phyloP scores from a whole-genome alignment of 2,797 vertebrate species.

The Notoglanidium macrostoma region DNA sequence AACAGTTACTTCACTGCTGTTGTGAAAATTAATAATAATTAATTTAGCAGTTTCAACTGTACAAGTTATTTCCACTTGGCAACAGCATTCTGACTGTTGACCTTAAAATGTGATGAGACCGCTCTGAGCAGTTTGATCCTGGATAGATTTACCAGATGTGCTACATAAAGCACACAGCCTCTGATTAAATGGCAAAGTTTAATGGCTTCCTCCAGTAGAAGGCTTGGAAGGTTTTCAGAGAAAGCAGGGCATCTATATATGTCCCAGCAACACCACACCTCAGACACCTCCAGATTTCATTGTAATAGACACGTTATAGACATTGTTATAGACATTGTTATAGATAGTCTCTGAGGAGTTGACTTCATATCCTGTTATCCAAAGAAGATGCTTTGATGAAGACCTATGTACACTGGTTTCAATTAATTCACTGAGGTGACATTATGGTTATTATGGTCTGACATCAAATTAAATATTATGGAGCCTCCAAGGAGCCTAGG shows the following conservation, averaged over 20 bases:
- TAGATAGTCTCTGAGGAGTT: background rate
- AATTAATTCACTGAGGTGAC: background rate
- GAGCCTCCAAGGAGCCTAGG: background rate
- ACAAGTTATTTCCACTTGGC: background rate
- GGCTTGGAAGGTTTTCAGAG: slow-evolving; percentile 29
- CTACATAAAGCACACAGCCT: slow-evolving; percentile 46
- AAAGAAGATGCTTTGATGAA: background rate
- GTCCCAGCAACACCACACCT: slow-evolving; percentile 16
- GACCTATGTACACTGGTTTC: background rate
- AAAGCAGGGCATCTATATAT: slow-evolving; percentile 29
- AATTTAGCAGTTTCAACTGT: background rate
- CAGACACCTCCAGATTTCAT: slow-evolving; percentile 3
- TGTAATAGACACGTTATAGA: too few relatives aligned
- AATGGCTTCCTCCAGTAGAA: slow-evolving; percentile 43
- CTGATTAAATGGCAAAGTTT: slow-evolving; percentile 32
- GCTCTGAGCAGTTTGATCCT: background rate
- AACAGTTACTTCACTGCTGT: too few relatives aligned
- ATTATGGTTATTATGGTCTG: background rate
- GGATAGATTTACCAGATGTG: slow-evolving; percentile 64
- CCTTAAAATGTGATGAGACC: background rate
- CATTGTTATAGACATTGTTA: too few relatives aligned
- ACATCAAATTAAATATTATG: background rate
- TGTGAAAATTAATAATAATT: background rate
- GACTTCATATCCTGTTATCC: background rate
- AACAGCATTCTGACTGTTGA: background rate